Conservation (phyloP, 2,888 invertebrate genomes). For the Plagodis dolabraria region DNA sequence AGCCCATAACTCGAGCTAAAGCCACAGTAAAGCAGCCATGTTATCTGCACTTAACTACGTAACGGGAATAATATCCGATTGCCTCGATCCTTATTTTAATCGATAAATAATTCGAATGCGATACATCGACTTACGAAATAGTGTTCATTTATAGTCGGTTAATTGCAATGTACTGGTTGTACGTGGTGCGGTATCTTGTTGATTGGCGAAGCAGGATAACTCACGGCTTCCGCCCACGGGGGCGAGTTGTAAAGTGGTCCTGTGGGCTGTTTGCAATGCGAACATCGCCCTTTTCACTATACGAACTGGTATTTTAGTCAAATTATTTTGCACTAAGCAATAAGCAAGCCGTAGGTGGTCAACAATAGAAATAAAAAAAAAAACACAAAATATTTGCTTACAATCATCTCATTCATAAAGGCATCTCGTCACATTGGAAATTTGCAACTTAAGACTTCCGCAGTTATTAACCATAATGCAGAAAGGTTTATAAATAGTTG, state of each 20-base stretch:
- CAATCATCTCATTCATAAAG: too few species aligned
- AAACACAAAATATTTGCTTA: too few species aligned
- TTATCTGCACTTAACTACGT: slow-evolving; percentile 1
- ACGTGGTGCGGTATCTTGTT: slow-evolving; percentile 50
- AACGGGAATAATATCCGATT: slow-evolving; percentile 16
- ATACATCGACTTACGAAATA: slow-evolving; percentile 9
- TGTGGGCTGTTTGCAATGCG: slow-evolving; percentile 23
- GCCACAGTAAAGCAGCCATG: slow-evolving; percentile 13
- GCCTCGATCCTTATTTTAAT: slow-evolving; percentile 5
- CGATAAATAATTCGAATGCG: slow-evolving; percentile 21
- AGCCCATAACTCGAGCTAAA: slow-evolving; percentile 5
- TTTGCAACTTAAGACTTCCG: slow-evolving; percentile 14
- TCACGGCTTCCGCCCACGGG: slow-evolving; percentile 64
- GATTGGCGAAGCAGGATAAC: slow-evolving; percentile 58
- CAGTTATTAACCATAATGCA: slow-evolving; percentile 27
- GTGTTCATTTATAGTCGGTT: slow-evolving; percentile 15
- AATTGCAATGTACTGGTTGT: slow-evolving; percentile 31
- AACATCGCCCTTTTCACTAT: slow-evolving; percentile 8
- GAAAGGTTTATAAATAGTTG: slow-evolving; percentile 58
- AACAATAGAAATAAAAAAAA: too few species aligned
- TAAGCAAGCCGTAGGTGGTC: too few species aligned
- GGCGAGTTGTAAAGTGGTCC: slow-evolving; percentile 26
- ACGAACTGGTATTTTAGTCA: neutral
- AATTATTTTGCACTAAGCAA: too few species aligned
- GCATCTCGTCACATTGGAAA: slow-evolving; percentile 1